A percentile compares a stretch with the other conserved stretches of the same genome.
These are phyloP conservation scores for Cecidostiba fungosa DNA, from an alignment of 2,888 invertebrate genomes.

Conservation along the genomic window DNA sequence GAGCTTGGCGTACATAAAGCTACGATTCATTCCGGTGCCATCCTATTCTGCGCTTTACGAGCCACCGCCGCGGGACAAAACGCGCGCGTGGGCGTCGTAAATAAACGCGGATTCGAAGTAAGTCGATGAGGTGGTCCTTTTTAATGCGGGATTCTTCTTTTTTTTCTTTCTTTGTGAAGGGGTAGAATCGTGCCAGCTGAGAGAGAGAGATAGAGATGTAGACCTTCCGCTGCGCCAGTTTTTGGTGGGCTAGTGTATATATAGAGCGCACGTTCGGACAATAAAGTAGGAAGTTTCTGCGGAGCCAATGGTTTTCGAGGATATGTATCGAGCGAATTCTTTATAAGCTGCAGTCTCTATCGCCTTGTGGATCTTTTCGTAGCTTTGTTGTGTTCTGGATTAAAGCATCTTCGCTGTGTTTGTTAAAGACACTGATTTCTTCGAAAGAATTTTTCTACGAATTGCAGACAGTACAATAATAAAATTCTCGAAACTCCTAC, in stretches of 20 bases:
- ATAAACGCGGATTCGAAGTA: constrained; percentile 28
- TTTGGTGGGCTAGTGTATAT: not conserved
- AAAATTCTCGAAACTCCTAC: not conserved
- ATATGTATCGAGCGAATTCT: not conserved
- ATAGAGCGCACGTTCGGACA: not conserved
- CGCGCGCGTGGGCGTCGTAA: not conserved
- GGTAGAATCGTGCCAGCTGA: not conserved
- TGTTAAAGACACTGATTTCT: no score
- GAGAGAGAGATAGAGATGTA: no score
- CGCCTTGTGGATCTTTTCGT: not conserved
- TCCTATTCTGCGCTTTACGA: constrained; percentile 10
- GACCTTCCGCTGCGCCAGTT: constrained; percentile 3
- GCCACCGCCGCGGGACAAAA: not conserved
- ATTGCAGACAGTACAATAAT: no score
- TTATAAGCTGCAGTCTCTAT: not conserved
- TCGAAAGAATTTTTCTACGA: no score
- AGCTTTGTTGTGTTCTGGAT: not conserved
- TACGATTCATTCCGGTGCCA: constrained; percentile 19
- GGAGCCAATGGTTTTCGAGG: constrained; percentile 17
- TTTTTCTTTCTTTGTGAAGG: not conserved
- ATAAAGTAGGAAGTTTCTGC: constrained; percentile 27
- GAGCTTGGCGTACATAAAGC: constrained; percentile 14
- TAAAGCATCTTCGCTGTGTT: no score
- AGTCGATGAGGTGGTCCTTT: not conserved
- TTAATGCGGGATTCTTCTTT: not conserved